phyloP scores from a whole-genome alignment of 2,888 invertebrate genomes.

The Dromius quadrimaculatus region DNA sequence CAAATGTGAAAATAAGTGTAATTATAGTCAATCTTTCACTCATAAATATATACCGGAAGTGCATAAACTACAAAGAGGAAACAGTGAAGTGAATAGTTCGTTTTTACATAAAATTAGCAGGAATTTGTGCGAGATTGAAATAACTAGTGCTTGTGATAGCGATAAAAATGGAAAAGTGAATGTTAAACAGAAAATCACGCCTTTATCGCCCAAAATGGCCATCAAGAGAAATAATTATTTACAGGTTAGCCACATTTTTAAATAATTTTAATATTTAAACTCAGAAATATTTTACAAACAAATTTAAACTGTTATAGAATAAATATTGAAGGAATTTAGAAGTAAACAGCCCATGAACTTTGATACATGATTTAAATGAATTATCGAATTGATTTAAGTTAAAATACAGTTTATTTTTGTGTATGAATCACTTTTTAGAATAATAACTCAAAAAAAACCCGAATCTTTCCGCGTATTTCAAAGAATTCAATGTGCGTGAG shows the following conservation, averaged over 20 bases:
- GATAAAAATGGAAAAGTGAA: conserved; percentile 33
- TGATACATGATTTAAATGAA: no score
- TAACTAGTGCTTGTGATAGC: conserved; percentile 53
- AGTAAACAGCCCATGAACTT: no score
- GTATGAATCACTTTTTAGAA: no score
- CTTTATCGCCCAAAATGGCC: conserved; percentile 43
- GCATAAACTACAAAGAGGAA: conserved; percentile 34
- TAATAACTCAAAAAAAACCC: no score
- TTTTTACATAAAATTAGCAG: conserved; percentile 56
- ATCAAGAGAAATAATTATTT: conserved; percentile 40
- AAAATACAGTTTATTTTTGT: no score
- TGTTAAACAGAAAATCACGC: conserved; percentile 34
- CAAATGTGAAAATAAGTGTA: conserved; percentile 45
- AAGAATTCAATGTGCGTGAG: no score
- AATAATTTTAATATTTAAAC: not conserved
- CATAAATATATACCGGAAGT: conserved; percentile 16
- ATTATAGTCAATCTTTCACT: conserved; percentile 41
- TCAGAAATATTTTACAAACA: no score
- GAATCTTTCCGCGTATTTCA: no score
- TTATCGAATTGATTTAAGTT: no score
- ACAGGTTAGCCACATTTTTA: conserved; percentile 23
- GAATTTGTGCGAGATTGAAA: conserved; percentile 46
- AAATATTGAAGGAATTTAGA: no score
- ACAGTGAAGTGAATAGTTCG: conserved; percentile 57
- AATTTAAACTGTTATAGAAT: no score